These are phyloP conservation scores for Chymomyza fuscimana DNA, from an alignment of 2,888 invertebrate genomes.

Conservation along the genomic window DNA sequence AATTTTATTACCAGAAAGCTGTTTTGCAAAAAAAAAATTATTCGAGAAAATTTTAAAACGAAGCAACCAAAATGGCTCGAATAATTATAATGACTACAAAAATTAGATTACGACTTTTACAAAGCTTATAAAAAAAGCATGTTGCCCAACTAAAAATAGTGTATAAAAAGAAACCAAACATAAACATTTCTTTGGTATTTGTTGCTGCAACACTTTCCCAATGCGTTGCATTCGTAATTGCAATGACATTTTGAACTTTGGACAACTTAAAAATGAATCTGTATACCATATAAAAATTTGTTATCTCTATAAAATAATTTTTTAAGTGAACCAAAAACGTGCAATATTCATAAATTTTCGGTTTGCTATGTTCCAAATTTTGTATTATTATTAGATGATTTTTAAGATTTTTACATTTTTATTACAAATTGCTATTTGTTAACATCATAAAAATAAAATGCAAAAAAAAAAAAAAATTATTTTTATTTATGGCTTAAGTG, in stretches of 20 bases:
- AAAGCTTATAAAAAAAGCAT: no score
- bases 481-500: constrained; percentile 52
- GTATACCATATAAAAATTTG: constrained; percentile 60
- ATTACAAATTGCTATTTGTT: constrained; percentile 66
- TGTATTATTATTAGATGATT: constrained; percentile 43
- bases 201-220: constrained; percentile 56
- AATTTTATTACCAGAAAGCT: no score
- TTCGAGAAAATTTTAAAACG: background rate
- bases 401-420: constrained; percentile 35
- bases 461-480: constrained; percentile 14
- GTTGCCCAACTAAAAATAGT: background rate
- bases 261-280: constrained; percentile 33
- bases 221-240: constrained; percentile 41
- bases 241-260: constrained; percentile 68
- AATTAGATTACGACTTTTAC: no score
- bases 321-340: constrained; percentile 35
- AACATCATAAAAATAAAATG: constrained; percentile 44
- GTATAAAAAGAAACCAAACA: background rate
- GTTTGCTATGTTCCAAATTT: constrained; percentile 44
- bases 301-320: constrained; percentile 68
- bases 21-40: no score
- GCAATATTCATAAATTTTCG: constrained; percentile 42
- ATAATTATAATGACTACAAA: no score
- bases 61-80: background rate
- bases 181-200: constrained; percentile 15